Evolutionary conservation across 2,888 invertebrate species (phyloP).

Genomic region (Nasonovia ribisnigri): DNA sequence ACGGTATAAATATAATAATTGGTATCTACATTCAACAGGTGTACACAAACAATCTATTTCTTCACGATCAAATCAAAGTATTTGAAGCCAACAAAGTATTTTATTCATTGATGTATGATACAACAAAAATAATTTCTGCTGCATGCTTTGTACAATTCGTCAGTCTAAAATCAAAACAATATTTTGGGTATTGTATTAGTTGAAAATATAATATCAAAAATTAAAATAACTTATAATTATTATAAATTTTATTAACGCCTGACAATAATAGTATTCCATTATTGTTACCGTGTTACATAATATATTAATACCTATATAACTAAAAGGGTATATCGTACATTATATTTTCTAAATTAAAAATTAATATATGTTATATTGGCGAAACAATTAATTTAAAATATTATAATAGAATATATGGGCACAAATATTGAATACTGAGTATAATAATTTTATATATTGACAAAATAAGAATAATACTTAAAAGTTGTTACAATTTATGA

Average conservation of each 20-base stretch:
- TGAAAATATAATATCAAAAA: neutral
- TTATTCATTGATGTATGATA: slow-evolving; percentile 8
- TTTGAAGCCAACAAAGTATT: slow-evolving; percentile 31
- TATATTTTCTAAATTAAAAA: neutral
- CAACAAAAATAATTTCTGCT: slow-evolving; percentile 8
- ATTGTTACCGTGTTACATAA: neutral
- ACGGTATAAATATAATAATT: neutral
- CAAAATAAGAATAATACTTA: neutral
- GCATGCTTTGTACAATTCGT: slow-evolving; percentile 43
- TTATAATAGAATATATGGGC: neutral
- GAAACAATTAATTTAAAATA: neutral
- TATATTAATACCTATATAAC: neutral
- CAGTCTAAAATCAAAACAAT: slow-evolving; percentile 15
- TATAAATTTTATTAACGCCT: neutral
- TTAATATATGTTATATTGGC: neutral
- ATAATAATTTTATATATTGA: neutral
- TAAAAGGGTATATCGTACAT: neutral
- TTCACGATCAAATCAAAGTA: slow-evolving; percentile 8
- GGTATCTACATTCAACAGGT: neutral
- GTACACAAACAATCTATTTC: neutral
- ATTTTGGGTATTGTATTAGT: slow-evolving; percentile 50
- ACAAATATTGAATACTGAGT: neutral
- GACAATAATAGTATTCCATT: neutral
- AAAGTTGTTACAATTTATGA: neutral
- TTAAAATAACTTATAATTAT: neutral